These are phyloP conservation scores for Malaclemys terrapin DNA, from an alignment of 2,113 vertebrate species.

Conservation along the genomic window DNA sequence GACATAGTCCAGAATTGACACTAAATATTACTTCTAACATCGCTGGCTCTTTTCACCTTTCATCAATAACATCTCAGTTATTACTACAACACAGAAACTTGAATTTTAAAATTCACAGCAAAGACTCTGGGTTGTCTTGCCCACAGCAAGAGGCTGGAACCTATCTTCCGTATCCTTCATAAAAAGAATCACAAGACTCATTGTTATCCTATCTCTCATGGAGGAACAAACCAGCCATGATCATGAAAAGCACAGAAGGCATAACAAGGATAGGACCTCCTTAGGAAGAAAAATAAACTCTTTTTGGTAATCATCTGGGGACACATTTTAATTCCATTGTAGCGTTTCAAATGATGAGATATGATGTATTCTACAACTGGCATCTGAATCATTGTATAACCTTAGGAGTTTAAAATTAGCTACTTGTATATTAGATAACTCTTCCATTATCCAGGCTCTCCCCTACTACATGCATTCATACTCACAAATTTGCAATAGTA, in stretches of 20 bases:
- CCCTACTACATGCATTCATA: background rate
- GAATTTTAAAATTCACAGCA: background rate
- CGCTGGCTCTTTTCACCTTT: background rate
- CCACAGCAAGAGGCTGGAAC: background rate
- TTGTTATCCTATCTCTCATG: fast-evolving
- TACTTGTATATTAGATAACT: background rate
- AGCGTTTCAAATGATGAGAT: background rate
- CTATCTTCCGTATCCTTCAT: background rate
- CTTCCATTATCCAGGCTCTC: background rate
- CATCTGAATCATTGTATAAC: background rate
- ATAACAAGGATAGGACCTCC: fast-evolving
- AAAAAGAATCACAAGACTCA: background rate
- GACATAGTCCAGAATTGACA: background rate
- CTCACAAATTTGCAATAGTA: background rate
- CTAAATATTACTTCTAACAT: background rate
- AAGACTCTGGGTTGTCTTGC: background rate
- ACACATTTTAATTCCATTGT: background rate
- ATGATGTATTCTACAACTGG: background rate
- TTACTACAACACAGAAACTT: background rate
- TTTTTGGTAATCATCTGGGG: background rate
- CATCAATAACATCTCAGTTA: background rate
- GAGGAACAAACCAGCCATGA: background rate
- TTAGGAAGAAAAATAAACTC: background rate
- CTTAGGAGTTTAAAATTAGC: background rate
- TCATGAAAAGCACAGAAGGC: fast-evolving